Evolutionary conservation across 2,888 invertebrate genomes (phyloP), one percentile per base, ranked within the genome.

Genomic region (Parnassius mnemosyne): DNA sequence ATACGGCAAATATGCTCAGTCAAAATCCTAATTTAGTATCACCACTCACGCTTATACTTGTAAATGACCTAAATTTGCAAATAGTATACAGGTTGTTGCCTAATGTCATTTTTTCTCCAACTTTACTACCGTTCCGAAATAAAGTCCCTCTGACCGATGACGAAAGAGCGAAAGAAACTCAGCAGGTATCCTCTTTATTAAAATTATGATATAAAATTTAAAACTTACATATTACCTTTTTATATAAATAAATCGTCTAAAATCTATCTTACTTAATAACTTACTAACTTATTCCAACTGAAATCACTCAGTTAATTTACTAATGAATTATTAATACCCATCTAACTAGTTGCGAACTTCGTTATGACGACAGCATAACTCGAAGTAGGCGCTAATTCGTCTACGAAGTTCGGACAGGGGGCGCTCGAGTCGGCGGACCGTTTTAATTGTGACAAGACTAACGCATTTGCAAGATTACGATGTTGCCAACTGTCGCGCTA

Each of bases 391-490:
- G 50, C 53, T 64, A 58, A 66, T 68, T 60, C 64, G 74, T 76
- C 75, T 76, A 68, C 63, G 67, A 79, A 80, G 77, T 81, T 78
- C 63, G 53, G 42, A 53, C 62, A 56, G 61, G 54, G 62, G 20
- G 53, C 54, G 58, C 54, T 64, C 63, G 65, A 56, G 65, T 60
- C 61, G 64, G 57, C 54, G 60, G 70, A 65, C 74, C 76, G 60
- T 55, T 63, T 75, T 76, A 77, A 75, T 73, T 66, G 70, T 66
- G 70, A 83, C 83, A 82, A 80, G 80, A 80, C 73, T 77, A 81
- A 78, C 74, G 80, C 81, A 83, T 83, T 83, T 81, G 73, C 71
- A 62, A 64, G 62, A 57, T 65, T 62, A 64, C 66, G 60, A 53
- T 11, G 61, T 57, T 50, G 60, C 47, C 63, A 60, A 65, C 67